Evolutionary conservation across 2,113 vertebrate species (phyloP).

Genomic region (Emberiza fucata): DNA sequence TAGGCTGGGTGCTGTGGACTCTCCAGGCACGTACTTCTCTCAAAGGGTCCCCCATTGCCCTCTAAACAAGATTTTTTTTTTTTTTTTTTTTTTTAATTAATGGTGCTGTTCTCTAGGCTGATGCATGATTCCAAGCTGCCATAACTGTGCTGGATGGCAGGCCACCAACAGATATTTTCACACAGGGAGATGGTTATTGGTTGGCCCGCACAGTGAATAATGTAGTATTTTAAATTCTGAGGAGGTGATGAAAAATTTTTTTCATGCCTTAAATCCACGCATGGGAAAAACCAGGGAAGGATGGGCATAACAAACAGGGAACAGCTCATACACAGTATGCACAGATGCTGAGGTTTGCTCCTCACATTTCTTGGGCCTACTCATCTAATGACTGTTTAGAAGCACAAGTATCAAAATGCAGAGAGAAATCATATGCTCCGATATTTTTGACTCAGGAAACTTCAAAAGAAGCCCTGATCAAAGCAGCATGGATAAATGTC

Average conservation of each 20-base stretch:
- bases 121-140: background rate
- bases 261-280: background rate
- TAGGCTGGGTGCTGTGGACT: background rate
- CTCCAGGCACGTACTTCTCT: background rate
- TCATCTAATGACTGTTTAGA: background rate
- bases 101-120: background rate
- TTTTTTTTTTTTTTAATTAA: background rate
- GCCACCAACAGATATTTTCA: background rate
- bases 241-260: background rate
- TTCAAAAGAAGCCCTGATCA: slow-evolving; percentile 46
- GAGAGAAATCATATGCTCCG: background rate
- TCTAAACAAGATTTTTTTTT: background rate
- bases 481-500: slow-evolving; percentile 25
- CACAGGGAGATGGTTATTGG: background rate
- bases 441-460: background rate
- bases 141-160: background rate
- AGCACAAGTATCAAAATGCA: background rate
- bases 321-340: background rate
- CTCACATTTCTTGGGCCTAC: background rate
- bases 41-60: background rate
- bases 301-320: background rate
- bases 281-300: background rate
- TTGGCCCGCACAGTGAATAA: background rate
- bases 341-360: background rate
- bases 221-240: background rate